A percentile compares a stretch with the other conserved stretches of the same genome.
phyloP scores from a whole-genome alignment of 2,113 vertebrate genomes.

The Lipophrys pholis region DNA sequence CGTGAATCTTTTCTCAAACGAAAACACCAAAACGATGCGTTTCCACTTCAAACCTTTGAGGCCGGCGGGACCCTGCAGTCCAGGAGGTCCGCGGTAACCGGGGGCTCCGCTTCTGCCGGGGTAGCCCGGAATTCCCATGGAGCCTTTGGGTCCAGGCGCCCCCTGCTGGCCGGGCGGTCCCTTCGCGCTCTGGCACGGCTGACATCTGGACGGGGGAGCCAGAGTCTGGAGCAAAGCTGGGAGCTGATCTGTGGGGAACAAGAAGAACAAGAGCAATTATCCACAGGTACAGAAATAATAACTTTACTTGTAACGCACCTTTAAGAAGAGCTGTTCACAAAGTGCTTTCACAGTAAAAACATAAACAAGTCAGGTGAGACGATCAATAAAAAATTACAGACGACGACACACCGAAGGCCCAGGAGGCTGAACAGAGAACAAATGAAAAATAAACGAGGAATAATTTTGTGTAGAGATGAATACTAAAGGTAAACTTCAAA shows the following conservation, averaged over 20 bases:
- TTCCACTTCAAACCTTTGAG: conserved; percentile 78
- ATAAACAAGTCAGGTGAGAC: too few relatives aligned
- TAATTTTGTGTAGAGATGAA: too few relatives aligned
- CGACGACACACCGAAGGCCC: too few relatives aligned
- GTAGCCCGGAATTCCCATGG: conserved; percentile 78
- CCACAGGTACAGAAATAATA: neutral
- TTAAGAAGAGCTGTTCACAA: too few relatives aligned
- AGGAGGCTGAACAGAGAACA: too few relatives aligned
- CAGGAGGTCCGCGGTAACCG: conserved; percentile 82
- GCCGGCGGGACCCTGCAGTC: conserved; percentile 77
- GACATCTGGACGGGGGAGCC: conserved; percentile 62
- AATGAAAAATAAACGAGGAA: too few relatives aligned
- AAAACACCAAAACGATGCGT: too few relatives aligned
- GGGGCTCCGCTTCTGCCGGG: conserved; percentile 78
- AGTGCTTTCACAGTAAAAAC: too few relatives aligned
- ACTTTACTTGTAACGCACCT: too few relatives aligned
- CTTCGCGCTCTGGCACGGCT: conserved; percentile 75
- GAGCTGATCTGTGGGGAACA: conserved; percentile 76
- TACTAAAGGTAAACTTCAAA: too few relatives aligned
- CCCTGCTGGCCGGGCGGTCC: conserved; percentile 81
- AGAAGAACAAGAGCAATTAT: conserved; percentile 8
- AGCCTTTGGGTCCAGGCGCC: conserved; percentile 78
- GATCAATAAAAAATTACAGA: too few relatives aligned
- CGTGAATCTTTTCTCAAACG: too few relatives aligned
- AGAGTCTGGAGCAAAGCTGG: conserved; percentile 80